These are phyloP conservation scores for Caenorhabditis imperialis DNA, from an alignment of 2,888 invertebrate species.

Conservation along the genomic window DNA sequence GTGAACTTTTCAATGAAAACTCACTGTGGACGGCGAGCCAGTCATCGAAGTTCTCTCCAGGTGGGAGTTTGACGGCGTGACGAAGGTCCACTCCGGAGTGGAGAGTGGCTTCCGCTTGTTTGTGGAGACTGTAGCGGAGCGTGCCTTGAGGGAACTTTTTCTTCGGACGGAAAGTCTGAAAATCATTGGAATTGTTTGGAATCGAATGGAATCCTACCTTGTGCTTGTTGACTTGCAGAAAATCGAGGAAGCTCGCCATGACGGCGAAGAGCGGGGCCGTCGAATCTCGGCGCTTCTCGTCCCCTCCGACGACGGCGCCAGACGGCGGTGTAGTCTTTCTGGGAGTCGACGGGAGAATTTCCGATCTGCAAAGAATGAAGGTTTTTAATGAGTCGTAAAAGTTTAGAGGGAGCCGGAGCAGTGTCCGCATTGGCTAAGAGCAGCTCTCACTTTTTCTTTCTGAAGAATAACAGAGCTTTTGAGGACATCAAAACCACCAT, in stretches of 20 bases:
- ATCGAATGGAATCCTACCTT: conserved; percentile 71
- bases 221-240: conserved; percentile 77
- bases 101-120: conserved; percentile 89
- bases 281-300: conserved; percentile 34
- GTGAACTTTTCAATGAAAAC: no score
- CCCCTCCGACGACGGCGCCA: conserved; percentile 32
- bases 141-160: conserved; percentile 91
- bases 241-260: conserved; percentile 76
- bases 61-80: conserved; percentile 86
- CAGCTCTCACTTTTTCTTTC: conserved; percentile 28
- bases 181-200: conserved; percentile 3
- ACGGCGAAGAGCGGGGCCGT: conserved; percentile 31
- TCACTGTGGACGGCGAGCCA: conserved; percentile 93
- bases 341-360: conserved; percentile 49
- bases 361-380: conserved; percentile 31
- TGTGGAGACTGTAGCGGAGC: conserved; percentile 88
- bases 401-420: conserved; percentile 10
- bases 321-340: conserved; percentile 37
- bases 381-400: conserved; percentile 25
- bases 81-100: conserved; percentile 90
- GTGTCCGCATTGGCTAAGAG: background rate
- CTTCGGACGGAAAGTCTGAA: conserved; percentile 90
- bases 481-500: conserved; percentile 12
- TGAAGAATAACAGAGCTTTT: conserved; percentile 26
- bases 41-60: conserved; percentile 87